Evolutionary conservation across 2,113 vertebrate genomes (phyloP).

Genomic region (Rhinogobius similis): DNA sequence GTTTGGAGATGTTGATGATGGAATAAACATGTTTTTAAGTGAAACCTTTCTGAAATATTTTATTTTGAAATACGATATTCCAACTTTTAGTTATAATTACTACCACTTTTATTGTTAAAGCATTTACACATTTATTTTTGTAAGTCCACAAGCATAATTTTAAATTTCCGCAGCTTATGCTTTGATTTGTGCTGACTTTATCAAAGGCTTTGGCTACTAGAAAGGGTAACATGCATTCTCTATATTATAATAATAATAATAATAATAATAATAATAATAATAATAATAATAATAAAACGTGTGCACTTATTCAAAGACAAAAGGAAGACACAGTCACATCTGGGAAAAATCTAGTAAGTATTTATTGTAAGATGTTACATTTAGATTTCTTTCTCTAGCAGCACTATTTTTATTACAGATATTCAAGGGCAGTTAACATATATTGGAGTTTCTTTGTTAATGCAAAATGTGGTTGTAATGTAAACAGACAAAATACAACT

Average conservation of each 20-base stretch:
- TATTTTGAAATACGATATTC: background rate
- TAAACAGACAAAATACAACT: constrained; percentile 72
- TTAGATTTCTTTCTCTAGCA: constrained; percentile 77
- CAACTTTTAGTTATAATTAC: background rate
- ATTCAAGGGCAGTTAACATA: constrained; percentile 74
- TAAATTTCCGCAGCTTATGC: too few species aligned
- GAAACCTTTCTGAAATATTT: constrained; percentile 9
- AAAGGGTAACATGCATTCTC: too few species aligned
- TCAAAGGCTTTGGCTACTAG: too few species aligned
- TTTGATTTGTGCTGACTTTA: too few species aligned
- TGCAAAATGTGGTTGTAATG: constrained; percentile 59
- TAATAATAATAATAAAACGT: background rate
- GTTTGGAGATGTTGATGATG: constrained; percentile 38
- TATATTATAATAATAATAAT: too few species aligned
- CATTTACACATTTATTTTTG: background rate
- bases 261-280: too few species aligned
- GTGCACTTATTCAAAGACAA: background rate
- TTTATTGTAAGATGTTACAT: constrained; percentile 80
- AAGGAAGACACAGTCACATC: constrained; percentile 59
- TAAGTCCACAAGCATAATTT: too few species aligned
- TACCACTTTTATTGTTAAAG: background rate
- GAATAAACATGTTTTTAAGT: constrained; percentile 70
- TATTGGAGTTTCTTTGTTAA: constrained; percentile 55
- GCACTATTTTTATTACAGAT: constrained; percentile 78
- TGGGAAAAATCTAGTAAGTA: constrained; percentile 75